A percentile compares a stretch with the other conserved stretches of the same genome.
Conservation (phyloP, 64 coral and sea anemone genomes). For the Astreopora myriophthalma region DNA sequence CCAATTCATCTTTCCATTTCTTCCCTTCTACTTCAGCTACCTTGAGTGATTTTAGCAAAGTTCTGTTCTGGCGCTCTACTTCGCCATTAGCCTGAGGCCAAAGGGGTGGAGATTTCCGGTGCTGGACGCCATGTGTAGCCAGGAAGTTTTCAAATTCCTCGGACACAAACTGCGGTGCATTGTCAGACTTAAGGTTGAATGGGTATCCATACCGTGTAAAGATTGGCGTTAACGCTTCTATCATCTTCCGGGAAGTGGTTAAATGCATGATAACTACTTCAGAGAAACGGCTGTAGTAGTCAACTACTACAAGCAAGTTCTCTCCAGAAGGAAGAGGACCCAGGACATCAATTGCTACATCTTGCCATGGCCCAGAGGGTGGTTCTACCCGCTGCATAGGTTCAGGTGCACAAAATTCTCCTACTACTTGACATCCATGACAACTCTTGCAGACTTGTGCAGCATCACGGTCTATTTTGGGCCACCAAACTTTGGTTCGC, state of each 20-base stretch:
- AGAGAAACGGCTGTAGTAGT: constrained; percentile 52
- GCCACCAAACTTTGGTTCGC: constrained; percentile 62
- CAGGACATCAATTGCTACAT: constrained; percentile 46
- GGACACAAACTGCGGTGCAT: constrained; percentile 8
- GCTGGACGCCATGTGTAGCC: background rate
- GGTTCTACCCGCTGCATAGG: constrained; percentile 33
- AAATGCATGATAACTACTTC: constrained; percentile 58
- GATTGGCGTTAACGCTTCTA: background rate
- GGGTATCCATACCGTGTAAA: constrained; percentile 44
- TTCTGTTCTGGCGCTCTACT: background rate
- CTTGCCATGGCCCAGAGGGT: constrained; percentile 51
- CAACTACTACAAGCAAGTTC: constrained; percentile 42
- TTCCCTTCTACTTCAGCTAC: background rate
- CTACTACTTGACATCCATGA: constrained; percentile 64
- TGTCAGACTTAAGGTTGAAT: background rate
- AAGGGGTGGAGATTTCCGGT: background rate
- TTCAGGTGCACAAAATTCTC: constrained; percentile 28
- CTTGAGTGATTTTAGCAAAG: background rate
- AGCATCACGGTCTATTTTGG: constrained; percentile 22
- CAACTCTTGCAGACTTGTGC: constrained; percentile 20
- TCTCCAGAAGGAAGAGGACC: constrained; percentile 57
- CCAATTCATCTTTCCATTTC: background rate
- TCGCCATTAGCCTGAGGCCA: constrained; percentile 5
- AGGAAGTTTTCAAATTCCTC: too few relatives aligned
- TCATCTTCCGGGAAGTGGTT: constrained; percentile 28